Percentiles rank a stretch among this genome's conserved stretches.
Evolutionary conservation across 2,888 invertebrate species (phyloP).

Genomic region (Nephrotoma guestfalica): DNA sequence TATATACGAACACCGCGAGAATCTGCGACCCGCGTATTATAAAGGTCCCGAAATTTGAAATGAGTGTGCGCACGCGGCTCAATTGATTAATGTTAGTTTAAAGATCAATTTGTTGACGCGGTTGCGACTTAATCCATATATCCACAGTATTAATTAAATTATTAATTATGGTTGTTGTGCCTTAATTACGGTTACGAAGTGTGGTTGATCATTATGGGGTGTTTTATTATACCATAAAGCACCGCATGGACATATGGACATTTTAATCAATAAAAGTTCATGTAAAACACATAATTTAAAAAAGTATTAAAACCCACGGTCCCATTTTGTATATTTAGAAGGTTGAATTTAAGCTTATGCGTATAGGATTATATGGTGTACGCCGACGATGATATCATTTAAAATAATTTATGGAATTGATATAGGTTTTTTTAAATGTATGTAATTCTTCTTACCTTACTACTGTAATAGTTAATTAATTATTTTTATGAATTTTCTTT

Average conservation of each 20-base stretch:
- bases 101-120: background rate
- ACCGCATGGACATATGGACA: background rate
- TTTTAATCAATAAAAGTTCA: background rate
- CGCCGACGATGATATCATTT: background rate
- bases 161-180: background rate
- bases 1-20: background rate
- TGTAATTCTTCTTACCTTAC: background rate
- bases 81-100: background rate
- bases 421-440: background rate
- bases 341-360: background rate
- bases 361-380: background rate
- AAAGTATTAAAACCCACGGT: background rate
- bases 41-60: background rate
- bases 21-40: background rate
- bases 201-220: background rate
- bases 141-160: background rate
- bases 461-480: background rate
- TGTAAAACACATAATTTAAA: background rate
- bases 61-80: background rate
- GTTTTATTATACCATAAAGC: background rate
- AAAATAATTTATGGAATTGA: background rate
- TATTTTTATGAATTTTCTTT: background rate
- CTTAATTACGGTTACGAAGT: background rate
- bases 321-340: background rate
- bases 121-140: background rate